Conservation (phyloP, 2,113 vertebrate genomes). For the Gnathonemus echidnorhynchus region DNA sequence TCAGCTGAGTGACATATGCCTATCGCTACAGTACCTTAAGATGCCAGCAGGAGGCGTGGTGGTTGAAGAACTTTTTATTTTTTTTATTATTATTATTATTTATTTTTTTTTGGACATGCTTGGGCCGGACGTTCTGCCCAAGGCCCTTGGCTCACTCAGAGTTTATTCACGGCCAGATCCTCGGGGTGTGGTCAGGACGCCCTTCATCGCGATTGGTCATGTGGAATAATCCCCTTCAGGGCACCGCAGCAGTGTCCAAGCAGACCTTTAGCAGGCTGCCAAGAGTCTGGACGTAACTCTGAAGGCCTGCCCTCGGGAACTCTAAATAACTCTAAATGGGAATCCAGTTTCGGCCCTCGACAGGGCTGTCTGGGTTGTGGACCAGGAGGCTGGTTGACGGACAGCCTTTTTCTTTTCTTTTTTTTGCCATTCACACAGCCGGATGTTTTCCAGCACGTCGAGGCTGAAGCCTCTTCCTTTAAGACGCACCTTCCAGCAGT, state of each 20-base stretch:
- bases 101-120: not conserved
- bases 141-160: not conserved
- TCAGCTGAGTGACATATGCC: not conserved
- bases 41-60: not conserved
- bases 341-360: not conserved
- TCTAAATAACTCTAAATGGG: not conserved
- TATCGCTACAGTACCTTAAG: not conserved
- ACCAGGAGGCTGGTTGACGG: not conserved
- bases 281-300: not conserved
- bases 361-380: not conserved
- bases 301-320: not conserved
- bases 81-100: too few relatives aligned
- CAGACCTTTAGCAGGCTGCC: not conserved
- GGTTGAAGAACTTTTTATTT: not conserved
- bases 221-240: conserved; percentile 1
- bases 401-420: not conserved
- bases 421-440: not conserved
- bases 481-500: not conserved
- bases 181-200: not conserved
- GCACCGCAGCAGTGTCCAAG: not conserved
- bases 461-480: not conserved
- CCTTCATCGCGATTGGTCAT: not conserved
- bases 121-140: not conserved
- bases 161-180: not conserved
- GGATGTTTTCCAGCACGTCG: not conserved